A percentile compares a stretch with the other conserved stretches of the same genome.
phyloP scores from a whole-genome alignment of 2,113 vertebrate species.

The Neogobius melanostomus region DNA sequence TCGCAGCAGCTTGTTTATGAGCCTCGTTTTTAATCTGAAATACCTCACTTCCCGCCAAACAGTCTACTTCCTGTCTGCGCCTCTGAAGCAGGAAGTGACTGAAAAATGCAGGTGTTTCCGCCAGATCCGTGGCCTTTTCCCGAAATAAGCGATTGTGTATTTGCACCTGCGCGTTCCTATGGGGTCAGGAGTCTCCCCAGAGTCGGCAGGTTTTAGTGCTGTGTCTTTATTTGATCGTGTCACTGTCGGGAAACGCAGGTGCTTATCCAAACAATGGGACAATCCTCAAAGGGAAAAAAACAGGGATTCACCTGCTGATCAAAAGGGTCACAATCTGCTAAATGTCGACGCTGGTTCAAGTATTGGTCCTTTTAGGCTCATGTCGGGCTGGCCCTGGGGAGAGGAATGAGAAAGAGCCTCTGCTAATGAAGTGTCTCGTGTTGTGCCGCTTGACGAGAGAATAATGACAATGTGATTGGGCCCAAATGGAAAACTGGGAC shows the following conservation, averaged over 20 bases:
- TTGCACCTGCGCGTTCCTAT: neutral
- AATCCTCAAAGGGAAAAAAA: neutral
- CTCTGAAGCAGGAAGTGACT: neutral
- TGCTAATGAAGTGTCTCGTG: too few relatives aligned
- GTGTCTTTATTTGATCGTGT: neutral
- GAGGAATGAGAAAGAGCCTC: too few relatives aligned
- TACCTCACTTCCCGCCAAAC: constrained; percentile 1
- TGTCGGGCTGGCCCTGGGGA: too few relatives aligned
- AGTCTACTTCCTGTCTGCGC: neutral
- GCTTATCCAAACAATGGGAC: neutral
- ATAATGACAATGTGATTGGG: too few relatives aligned
- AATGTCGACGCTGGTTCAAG: too few relatives aligned
- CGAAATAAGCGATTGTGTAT: neutral
- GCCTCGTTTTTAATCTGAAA: neutral
- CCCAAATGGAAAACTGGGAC: too few relatives aligned
- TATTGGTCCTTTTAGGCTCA: too few relatives aligned
- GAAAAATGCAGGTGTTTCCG: neutral
- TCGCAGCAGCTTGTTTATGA: neutral
- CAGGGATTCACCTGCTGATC: too few relatives aligned
- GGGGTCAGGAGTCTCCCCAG: neutral
- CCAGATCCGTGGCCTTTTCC: neutral
- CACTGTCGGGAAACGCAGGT: neutral
- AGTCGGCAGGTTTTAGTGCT: neutral
- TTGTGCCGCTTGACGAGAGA: too few relatives aligned
- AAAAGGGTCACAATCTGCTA: too few relatives aligned